phyloP scores from a whole-genome alignment of 2,113 vertebrate species.

The Monopterus albus region DNA sequence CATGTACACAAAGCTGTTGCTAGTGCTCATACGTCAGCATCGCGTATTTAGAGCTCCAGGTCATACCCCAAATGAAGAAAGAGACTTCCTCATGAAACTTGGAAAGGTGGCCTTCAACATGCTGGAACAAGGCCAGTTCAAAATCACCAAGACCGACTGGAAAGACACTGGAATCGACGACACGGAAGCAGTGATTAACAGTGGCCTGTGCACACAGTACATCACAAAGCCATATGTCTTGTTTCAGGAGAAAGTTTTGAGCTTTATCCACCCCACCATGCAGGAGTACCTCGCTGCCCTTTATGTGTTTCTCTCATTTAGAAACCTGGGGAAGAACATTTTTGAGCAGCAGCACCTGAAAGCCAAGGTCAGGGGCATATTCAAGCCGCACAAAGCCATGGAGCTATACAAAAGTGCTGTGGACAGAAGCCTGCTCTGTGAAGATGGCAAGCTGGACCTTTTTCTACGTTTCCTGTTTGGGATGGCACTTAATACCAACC shows the following conservation, averaged over 20 bases:
- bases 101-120: conserved; percentile 73
- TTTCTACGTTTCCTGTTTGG: conserved; percentile 76
- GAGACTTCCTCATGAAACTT: conserved; percentile 68
- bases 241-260: conserved; percentile 60
- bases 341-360: conserved; percentile 45
- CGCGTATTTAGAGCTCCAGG: conserved; percentile 32
- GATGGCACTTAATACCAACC: conserved; percentile 60
- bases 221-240: conserved; percentile 50
- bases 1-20: conserved; percentile 76
- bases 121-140: conserved; percentile 67
- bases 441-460: conserved; percentile 67
- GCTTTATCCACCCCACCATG: conserved; percentile 80
- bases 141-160: conserved; percentile 53
- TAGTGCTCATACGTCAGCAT: conserved; percentile 29
- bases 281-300: conserved; percentile 83
- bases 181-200: conserved; percentile 58
- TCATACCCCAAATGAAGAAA: conserved; percentile 4
- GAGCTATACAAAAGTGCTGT: conserved; percentile 68
- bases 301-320: conserved; percentile 69
- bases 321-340: conserved; percentile 66
- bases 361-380: conserved; percentile 10
- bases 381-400: conserved; percentile 29
- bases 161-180: neutral
- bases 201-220: conserved; percentile 73
- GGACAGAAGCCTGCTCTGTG: conserved; percentile 62